These are phyloP conservation scores for Gnathochromis pfefferi DNA, from an alignment of 2,113 vertebrate species.

Conservation along the genomic window DNA sequence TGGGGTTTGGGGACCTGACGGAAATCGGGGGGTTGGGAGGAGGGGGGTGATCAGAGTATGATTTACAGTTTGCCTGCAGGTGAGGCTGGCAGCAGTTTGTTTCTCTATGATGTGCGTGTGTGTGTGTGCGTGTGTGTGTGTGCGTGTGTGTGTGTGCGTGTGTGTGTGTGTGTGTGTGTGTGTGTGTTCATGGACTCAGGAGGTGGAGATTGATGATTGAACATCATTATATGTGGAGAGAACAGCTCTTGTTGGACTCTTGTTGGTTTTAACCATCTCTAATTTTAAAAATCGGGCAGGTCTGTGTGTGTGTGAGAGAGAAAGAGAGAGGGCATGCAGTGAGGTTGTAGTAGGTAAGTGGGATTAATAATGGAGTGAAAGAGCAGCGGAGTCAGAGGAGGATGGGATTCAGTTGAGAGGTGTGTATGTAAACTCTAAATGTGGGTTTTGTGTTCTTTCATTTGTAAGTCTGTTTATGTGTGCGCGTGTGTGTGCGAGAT, in stretches of 20 bases:
- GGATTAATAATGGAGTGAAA: slow-evolving; percentile 48
- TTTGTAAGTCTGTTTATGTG: neutral
- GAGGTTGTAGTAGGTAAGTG: slow-evolving; percentile 20
- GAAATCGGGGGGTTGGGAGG: neutral
- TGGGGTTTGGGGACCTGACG: neutral
- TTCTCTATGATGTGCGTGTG: neutral
- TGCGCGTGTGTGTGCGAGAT: neutral
- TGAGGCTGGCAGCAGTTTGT: neutral
- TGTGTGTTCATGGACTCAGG: neutral
- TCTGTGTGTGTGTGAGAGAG: neutral
- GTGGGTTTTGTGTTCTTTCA: neutral
- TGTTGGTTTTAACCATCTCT: neutral
- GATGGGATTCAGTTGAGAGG: neutral
- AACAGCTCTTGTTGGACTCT: neutral
- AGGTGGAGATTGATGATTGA: slow-evolving; percentile 28
- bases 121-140: neutral
- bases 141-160: neutral
- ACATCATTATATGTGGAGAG: neutral
- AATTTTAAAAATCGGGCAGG: neutral
- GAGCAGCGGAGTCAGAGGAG: neutral
- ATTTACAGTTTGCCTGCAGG: slow-evolving; percentile 11
- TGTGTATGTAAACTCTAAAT: neutral
- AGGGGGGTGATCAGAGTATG: neutral
- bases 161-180: neutral
- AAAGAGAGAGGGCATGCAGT: neutral